phyloP scores from a whole-genome alignment of 2,113 vertebrate genomes.

The cattle (Bos taurus) region DNA sequence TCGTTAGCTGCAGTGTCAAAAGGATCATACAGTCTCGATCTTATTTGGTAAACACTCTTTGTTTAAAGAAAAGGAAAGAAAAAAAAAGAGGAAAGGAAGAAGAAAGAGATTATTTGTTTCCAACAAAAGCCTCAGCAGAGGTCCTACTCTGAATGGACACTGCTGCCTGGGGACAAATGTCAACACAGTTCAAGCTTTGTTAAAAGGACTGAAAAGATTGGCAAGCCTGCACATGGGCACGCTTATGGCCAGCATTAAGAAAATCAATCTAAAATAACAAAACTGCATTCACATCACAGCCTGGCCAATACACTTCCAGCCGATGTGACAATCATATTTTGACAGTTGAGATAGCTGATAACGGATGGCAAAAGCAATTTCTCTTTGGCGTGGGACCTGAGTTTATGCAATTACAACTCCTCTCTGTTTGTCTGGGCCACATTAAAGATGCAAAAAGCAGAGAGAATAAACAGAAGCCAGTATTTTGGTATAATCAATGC shows the following conservation, averaged over 20 bases:
- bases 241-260: conserved; percentile 60
- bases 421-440: conserved; percentile 46
- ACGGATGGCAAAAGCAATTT: conserved; percentile 47
- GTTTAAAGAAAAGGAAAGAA: neutral
- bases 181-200: conserved; percentile 68
- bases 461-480: conserved; percentile 36
- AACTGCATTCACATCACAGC: conserved; percentile 35
- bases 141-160: conserved; percentile 47
- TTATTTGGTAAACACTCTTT: conserved; percentile 62
- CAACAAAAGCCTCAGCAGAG: conserved; percentile 54
- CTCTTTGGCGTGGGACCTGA: conserved; percentile 23
- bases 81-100: neutral
- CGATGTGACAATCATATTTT: conserved; percentile 69
- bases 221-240: neutral
- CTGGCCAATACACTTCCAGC: conserved; percentile 36
- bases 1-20: conserved; percentile 40
- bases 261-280: conserved; percentile 67
- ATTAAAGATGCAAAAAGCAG: conserved; percentile 40
- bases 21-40: conserved; percentile 44
- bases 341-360: conserved; percentile 70
- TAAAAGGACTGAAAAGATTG: conserved; percentile 45
- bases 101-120: conserved; percentile 58
- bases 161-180: conserved; percentile 57
- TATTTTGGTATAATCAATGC: conserved; percentile 33
- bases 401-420: conserved; percentile 46